Evolutionary conservation across 1,140 invertebrate genomes (phyloP).

Genomic region (Rhagoletis pomonella): DNA sequence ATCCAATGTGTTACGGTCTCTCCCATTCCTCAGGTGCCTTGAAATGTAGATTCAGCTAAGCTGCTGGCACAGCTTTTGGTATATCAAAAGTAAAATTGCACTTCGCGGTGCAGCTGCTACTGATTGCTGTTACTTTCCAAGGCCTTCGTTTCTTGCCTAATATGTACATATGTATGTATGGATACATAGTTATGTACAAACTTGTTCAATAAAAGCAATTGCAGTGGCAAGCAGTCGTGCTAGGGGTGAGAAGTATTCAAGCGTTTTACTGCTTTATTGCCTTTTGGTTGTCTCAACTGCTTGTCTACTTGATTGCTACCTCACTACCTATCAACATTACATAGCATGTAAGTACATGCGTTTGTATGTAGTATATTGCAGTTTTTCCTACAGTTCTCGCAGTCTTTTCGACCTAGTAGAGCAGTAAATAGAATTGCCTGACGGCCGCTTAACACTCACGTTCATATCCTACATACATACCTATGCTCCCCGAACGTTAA

Average conservation of each 20-base stretch:
- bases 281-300: background rate
- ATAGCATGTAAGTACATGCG: background rate
- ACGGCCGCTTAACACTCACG: conserved; percentile 16
- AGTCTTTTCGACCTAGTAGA: background rate
- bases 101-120: background rate
- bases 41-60: background rate
- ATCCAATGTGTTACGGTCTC: background rate
- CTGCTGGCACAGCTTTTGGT: background rate
- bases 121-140: background rate
- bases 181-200: background rate
- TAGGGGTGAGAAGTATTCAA: background rate
- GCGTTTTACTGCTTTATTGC: conserved; percentile 21
- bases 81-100: conserved; percentile 34
- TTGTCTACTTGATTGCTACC: background rate
- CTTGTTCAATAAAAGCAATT: background rate
- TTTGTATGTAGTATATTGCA: background rate
- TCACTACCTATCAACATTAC: background rate
- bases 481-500: background rate
- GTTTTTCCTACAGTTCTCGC: background rate
- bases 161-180: background rate
- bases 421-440: background rate
- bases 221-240: background rate
- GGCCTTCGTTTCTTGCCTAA: background rate
- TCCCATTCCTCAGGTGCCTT: background rate
- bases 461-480: background rate